Evolutionary conservation across 2,888 invertebrate genomes (phyloP), one percentile per base, ranked within the genome.

Genomic region (Mimumesa dahlbomi): DNA sequence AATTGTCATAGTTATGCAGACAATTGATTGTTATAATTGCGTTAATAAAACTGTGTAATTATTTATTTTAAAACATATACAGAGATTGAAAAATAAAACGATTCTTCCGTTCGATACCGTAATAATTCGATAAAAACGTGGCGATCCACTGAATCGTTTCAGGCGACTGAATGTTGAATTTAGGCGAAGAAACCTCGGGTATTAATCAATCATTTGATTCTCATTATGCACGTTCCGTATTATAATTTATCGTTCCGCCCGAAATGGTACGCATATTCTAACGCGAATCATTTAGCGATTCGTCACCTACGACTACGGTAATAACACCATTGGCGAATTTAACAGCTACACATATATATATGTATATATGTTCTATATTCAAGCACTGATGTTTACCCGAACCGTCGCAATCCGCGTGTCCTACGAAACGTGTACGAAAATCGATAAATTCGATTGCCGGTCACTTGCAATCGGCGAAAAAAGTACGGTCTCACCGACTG

Each of bases 381-480:
- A 6, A 16, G 16, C 42, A 50, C 18, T 36, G 53, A 6, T 48
- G 29, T 58, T 72, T 64, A 50, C 52, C 42, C 49, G 57, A 11
- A 36, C 34, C 22, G 38, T 50, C 64, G 67, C 54, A 52, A 43
- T 16, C 3, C 31, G 3, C 25, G 19, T 45, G 64, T 61, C 57
- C 53, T n/a, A 52, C 18, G 52, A 21, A 16, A 50, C 45, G 58
- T 54, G 48, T 40, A 40, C 45, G 52, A 66, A 49, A 67, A 66
- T 58, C 57, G 46, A 31, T 34, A 42, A 53, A 64, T 71, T 74
- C 71, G 61, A 67, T 64, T 54, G 63, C 40, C 45, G 29, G 38
- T 57, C 50, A 38, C 59, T 63, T 38, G n/a, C 62, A 25, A 22
- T 29, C 46, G n/a, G 25, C n/a, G 34, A 38, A 48, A 38, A 31